A percentile compares a stretch with the other conserved stretches of the same genome.
These are phyloP conservation scores for Acipenser oxyrinchus DNA, from an alignment of 2,797 vertebrate species.

Conservation along the genomic window DNA sequence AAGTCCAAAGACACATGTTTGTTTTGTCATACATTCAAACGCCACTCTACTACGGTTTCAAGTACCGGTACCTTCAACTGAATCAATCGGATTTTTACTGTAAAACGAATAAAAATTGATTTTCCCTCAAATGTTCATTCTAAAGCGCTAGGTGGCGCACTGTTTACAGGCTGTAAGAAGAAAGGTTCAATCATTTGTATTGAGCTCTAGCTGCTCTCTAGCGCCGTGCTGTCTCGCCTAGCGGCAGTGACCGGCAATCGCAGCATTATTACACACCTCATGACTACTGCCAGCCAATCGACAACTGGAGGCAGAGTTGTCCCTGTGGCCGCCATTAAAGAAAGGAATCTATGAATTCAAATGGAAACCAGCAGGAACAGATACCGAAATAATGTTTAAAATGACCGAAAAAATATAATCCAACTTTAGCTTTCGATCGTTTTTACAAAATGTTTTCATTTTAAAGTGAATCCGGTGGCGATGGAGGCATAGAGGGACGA, in stretches of 20 bases:
- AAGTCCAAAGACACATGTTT: too few species aligned
- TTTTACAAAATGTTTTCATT: slow-evolving; percentile 53
- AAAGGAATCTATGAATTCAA: slow-evolving; percentile 94
- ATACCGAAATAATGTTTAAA: slow-evolving; percentile 58
- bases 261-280: slow-evolving; percentile 73
- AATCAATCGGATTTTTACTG: too few species aligned
- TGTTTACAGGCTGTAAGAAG: slow-evolving; percentile 50
- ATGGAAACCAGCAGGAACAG: slow-evolving; percentile 77
- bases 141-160: slow-evolving; percentile 62
- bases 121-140: background rate
- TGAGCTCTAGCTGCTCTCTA: slow-evolving; percentile 57
- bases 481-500: slow-evolving; percentile 54
- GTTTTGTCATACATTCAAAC: too few species aligned
- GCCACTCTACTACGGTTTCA: too few species aligned
- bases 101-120: too few species aligned
- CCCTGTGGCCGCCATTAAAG: slow-evolving; percentile 98
- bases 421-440: slow-evolving; percentile 41
- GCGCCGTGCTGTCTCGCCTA: slow-evolving; percentile 62
- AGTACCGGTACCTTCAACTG: too few species aligned
- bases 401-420: slow-evolving; percentile 45
- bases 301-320: slow-evolving; percentile 82
- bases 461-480: slow-evolving; percentile 44
- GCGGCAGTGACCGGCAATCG: slow-evolving; percentile 53
- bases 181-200: slow-evolving; percentile 49
- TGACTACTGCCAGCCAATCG: slow-evolving; percentile 78